Evolutionary conservation across 2,113 vertebrate species (phyloP), one percentile per base, ranked within the genome.

Genomic region (Nettapus auritus): DNA sequence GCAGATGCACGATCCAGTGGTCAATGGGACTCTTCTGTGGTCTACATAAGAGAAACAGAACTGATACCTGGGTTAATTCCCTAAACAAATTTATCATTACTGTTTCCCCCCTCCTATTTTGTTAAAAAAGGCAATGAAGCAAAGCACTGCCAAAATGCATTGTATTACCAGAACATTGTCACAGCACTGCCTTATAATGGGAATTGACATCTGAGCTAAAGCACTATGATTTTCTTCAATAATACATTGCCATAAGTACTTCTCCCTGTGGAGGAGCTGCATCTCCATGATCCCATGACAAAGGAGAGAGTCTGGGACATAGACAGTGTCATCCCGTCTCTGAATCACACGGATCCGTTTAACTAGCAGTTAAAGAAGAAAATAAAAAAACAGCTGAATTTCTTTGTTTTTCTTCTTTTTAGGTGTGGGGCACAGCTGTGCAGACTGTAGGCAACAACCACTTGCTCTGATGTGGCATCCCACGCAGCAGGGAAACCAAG

Each of bases 321-420:
- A 79, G n/a, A 63, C 68, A 71, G 57, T 33, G 48, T 68, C 48
- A 79, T 89, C 48, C 33, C 79, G 1, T 3, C 74, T 85, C 82
- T 82, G 75, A 94, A 91, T 79, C 63, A 96, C 52, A 93, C 25
- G 84, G 48, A 84, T 8, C 4, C 33, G 89, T 94, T 96, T 56
- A 93, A 89, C 34, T 26, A 93, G 59, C 38, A 64, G 44, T 9
- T 3, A 60, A 60, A 34, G 34, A 59, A 59, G 4, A 20, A 50
- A n/a, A 59, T 22, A n/a, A 13, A 59, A 82, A 53, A 86, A 74
- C 44, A 42, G 3, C 59, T 71, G 42, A 8, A 90, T 88, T 88
- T 69, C 33, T 86, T 90, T 59, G 68, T 4, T 92, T 93, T 83
- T 74, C 8, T 57, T 66, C 68, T 74, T 78, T 94, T 86, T 50